These are phyloP conservation scores for Rhagium mordax DNA, from an alignment of 2,888 invertebrate species.

Conservation along the genomic window DNA sequence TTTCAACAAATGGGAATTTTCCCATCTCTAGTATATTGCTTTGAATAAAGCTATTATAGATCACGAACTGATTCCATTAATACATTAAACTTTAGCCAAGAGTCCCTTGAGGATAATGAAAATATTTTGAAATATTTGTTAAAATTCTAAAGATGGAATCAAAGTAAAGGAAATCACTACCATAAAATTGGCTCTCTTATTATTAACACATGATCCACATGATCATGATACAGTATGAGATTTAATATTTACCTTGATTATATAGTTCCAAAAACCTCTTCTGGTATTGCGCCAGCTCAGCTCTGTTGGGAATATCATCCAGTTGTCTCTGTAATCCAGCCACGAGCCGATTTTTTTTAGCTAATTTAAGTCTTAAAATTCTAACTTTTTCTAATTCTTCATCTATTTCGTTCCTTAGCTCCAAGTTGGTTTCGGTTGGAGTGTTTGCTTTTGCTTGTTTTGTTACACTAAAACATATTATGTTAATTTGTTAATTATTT, in stretches of 20 bases:
- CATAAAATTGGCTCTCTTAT: no score
- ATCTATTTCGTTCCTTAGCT: slow-evolving; percentile 71
- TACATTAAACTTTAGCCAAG: no score
- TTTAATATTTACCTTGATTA: slow-evolving; percentile 81
- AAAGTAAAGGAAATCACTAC: neutral
- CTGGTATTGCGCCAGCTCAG: slow-evolving; percentile 96
- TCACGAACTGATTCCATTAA: no score
- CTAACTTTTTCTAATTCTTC: slow-evolving; percentile 78
- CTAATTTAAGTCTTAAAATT: slow-evolving; percentile 79
- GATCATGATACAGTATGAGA: neutral
- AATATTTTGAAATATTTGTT: no score
- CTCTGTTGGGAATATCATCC: slow-evolving; percentile 94
- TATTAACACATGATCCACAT: no score
- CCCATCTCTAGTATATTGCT: no score
- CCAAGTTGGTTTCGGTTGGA: slow-evolving; percentile 69
- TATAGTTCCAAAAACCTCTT: slow-evolving; percentile 95
- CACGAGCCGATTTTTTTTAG: slow-evolving; percentile 85
- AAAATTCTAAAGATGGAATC: neutral
- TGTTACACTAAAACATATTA: slow-evolving; percentile 66
- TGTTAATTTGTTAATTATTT: neutral
- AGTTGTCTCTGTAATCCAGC: slow-evolving; percentile 87
- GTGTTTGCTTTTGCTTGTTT: slow-evolving; percentile 68
- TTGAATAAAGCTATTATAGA: no score
- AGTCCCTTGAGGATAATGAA: no score
- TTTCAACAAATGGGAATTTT: no score